Evolutionary conservation across 2,797 vertebrate species (phyloP), one percentile per base, ranked within the genome.

Genomic region (Loriculus beryllinus): DNA sequence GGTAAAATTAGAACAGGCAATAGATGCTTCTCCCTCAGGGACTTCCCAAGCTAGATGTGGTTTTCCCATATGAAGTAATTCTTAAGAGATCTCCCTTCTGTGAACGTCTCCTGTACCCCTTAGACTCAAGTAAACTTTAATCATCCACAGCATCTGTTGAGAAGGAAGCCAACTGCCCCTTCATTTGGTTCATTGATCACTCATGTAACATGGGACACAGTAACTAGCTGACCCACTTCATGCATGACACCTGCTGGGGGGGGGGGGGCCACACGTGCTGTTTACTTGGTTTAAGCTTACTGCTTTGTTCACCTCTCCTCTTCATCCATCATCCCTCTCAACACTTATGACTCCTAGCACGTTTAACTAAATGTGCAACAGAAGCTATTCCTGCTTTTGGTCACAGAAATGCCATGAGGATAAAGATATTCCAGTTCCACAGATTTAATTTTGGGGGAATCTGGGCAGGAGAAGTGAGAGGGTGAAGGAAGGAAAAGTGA

Each of bases 241-340:
- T 14, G 47, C n/a, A 28, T 22, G 12, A 10, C 20, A 74, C 49
- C 29, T 63, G 15, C 59, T 62, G 25, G 8, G 17, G 9, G 9
- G 7, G 17, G 9, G 8, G 6, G 0, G 0, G 2, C n/a, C n/a
- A n/a, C n/a, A n/a, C n/a, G 14, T 59, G 63, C 57, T 40, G 13
- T 26, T 82, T 35, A 3, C 59, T 74, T 62, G 6, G 48, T 86
- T 77, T 47, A 56, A 88, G 10, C 3, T 62, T 37, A 7, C 35
- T 80, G 21, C 29, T 56, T 84, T 45, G 21, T 51, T 35, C 39
- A 29, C 4, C 33, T 85, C 22, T 60, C 18, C 21, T n/a, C 21
- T 77, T 63, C 39, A 69, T 18, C 39, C 16, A 39, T 22, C 16
- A 23, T 31, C 45, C 70, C 33, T 56, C 37, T 33, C 40, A 65